Evolutionary conservation across 2,797 vertebrate genomes (phyloP), one percentile per base, ranked within the genome.

Genomic region (Bucorvus abyssinicus): DNA sequence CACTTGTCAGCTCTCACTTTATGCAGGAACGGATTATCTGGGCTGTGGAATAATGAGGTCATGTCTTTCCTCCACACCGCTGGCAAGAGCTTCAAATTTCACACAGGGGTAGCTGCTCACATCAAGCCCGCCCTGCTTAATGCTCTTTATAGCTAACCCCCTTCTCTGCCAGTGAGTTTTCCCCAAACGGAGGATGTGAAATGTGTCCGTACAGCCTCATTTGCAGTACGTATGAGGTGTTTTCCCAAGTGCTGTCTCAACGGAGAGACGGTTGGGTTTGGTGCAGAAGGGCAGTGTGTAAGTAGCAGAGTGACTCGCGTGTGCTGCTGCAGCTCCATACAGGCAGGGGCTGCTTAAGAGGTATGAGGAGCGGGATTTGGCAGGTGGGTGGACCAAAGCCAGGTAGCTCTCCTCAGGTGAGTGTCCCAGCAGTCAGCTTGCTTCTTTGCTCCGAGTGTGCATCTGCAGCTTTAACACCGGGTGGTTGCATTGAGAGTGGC

Each of bases 21-120:
- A 95, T 93, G 84, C 94, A 84, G 88, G 71, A 89, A 83, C 1
- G 24, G 93, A 95, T 96, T 95, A 95, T 95, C 94, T 92, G 90
- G 80, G 84, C 92, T 95, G 86, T 89, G 94, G 90, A 95, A 92
- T 94, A 95, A 94, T 95, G 95, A 94, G 92, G 93, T 97, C 93
- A 85, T 82, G 92, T 94, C 93, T 95, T 95, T 90, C 82, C 94
- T 89, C 84, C 81, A 57, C 68, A 63, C 80, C 0, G 56, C 92
- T 95, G 93, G 92, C 94, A 87, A 70, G 81, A 90, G 96, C 92
- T 79, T 94, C 34, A 1, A 5, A 34, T 95, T 92, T 95, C 95
- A 90, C 94, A 80, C 93, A 63, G 89, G 90, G 88, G 49, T 56
- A 76, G 89, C 92, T 87, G 81, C 92, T 77, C 67, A 34, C 56